Percentiles rank a stretch among this genome's conserved stretches.
These are phyloP conservation scores for Silurus asotus DNA, from an alignment of 2,113 vertebrate species.

Conservation along the genomic window DNA sequence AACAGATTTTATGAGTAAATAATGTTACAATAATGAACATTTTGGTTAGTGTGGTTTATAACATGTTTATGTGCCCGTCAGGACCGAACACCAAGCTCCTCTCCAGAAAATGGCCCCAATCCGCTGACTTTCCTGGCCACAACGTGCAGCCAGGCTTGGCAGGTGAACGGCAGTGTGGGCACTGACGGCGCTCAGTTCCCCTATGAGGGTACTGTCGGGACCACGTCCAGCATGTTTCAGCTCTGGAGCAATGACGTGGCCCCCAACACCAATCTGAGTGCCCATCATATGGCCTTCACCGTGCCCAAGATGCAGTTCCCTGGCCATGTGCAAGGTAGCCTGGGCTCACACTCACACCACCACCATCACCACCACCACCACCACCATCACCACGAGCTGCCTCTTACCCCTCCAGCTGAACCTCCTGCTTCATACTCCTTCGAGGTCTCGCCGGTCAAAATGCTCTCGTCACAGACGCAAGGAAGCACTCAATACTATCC, in stretches of 20 bases:
- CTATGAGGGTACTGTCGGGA: constrained; percentile 72
- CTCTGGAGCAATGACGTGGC: constrained; percentile 81
- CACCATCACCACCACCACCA: constrained; percentile 72
- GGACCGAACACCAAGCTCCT: constrained; percentile 79
- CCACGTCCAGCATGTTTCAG: constrained; percentile 80
- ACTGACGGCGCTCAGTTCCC: constrained; percentile 72
- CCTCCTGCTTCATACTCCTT: constrained; percentile 77
- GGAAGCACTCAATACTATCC: constrained; percentile 72
- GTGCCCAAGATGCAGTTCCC: constrained; percentile 81
- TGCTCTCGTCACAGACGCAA: constrained; percentile 72
- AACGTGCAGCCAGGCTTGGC: constrained; percentile 77
- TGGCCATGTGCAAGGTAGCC: constrained; percentile 70
- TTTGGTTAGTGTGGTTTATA: background rate
- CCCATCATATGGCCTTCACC: constrained; percentile 79
- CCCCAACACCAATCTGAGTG: constrained; percentile 68
- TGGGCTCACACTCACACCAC: constrained; percentile 70
- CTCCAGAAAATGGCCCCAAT: constrained; percentile 73
- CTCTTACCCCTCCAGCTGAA: constrained; percentile 82
- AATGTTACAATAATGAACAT: background rate
- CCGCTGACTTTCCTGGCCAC: constrained; percentile 77
- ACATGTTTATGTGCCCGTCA: constrained; percentile 45
- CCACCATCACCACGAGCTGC: constrained; percentile 79
- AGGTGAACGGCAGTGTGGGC: constrained; percentile 64
- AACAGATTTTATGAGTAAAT: background rate
- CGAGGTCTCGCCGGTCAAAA: constrained; percentile 81